Evolutionary conservation across 2,113 vertebrate species (phyloP).

Genomic region (Brachyistius frenatus): DNA sequence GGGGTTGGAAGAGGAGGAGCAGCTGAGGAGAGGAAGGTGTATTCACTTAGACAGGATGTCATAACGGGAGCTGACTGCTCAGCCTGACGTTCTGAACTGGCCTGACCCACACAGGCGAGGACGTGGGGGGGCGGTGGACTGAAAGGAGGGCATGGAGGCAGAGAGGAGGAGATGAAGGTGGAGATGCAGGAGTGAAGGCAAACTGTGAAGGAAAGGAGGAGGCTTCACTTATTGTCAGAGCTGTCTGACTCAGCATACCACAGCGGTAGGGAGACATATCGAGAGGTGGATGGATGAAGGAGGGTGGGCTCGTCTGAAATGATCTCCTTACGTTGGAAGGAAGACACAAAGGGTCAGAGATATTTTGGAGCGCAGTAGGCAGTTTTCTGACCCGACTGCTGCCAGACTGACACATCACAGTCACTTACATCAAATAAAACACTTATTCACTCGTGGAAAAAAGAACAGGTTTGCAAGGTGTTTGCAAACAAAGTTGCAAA

Average conservation of each 20-base stretch:
- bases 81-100: constrained; percentile 63
- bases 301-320: constrained; percentile 13
- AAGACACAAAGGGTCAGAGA: neutral
- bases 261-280: neutral
- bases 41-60: constrained; percentile 80
- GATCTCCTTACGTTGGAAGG: constrained; percentile 15
- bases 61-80: constrained; percentile 73
- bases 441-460: neutral
- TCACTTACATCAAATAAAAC: constrained; percentile 29
- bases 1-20: constrained; percentile 42
- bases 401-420: constrained; percentile 43
- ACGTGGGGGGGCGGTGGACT: constrained; percentile 4
- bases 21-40: constrained; percentile 65
- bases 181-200: constrained; percentile 2
- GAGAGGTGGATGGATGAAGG: constrained; percentile 3
- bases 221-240: constrained; percentile 14
- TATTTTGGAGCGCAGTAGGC: constrained; percentile 6
- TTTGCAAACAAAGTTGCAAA: constrained; percentile 19
- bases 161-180: constrained; percentile 59
- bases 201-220: constrained; percentile 26
- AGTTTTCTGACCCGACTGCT: constrained; percentile 22
- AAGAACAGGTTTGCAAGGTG: constrained; percentile 8
- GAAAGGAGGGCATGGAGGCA: neutral
- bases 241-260: neutral
- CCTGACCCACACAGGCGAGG: constrained; percentile 50